These are phyloP conservation scores for Sebastes minor DNA, from an alignment of 2,797 vertebrate species.

Conservation along the genomic window DNA sequence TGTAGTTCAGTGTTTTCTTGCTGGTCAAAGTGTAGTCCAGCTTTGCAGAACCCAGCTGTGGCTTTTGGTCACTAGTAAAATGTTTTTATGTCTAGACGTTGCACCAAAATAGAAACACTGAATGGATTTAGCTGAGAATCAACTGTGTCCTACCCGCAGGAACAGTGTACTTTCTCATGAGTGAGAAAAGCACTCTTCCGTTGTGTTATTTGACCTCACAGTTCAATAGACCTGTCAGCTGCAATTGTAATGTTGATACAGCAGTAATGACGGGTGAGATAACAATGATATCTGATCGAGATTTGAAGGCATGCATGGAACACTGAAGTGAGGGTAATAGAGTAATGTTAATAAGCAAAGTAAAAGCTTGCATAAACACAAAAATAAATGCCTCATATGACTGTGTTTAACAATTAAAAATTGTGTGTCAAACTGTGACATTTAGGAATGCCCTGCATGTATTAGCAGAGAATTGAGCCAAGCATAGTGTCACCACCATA, in stretches of 20 bases:
- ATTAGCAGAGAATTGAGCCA: background rate
- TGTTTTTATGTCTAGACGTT: conserved; percentile 77
- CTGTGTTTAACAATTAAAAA: background rate
- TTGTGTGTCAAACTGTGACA: background rate
- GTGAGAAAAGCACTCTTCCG: conserved; percentile 30
- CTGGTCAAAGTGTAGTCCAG: conserved; percentile 33
- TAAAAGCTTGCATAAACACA: background rate
- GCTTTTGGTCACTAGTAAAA: conserved; percentile 71
- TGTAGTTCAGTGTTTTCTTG: conserved; percentile 17
- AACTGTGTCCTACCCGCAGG: conserved; percentile 43
- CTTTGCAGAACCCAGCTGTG: conserved; percentile 55
- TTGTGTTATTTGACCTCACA: conserved; percentile 43
- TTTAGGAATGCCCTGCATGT: background rate
- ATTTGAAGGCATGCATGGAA: conserved; percentile 1
- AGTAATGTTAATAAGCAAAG: background rate
- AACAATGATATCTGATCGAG: conserved; percentile 27
- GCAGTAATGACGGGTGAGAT: conserved; percentile 23
- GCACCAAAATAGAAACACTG: conserved; percentile 71
- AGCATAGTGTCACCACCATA: background rate
- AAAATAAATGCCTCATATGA: background rate
- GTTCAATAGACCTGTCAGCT: conserved; percentile 44
- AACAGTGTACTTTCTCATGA: conserved; percentile 66
- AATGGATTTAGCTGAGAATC: conserved; percentile 62
- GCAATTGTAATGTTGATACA: conserved; percentile 30
- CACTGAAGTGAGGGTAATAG: background rate